Evolutionary conservation across 2,888 invertebrate genomes (phyloP), one percentile per base, ranked within the genome.

Genomic region (Conops quadrifasciatus): DNA sequence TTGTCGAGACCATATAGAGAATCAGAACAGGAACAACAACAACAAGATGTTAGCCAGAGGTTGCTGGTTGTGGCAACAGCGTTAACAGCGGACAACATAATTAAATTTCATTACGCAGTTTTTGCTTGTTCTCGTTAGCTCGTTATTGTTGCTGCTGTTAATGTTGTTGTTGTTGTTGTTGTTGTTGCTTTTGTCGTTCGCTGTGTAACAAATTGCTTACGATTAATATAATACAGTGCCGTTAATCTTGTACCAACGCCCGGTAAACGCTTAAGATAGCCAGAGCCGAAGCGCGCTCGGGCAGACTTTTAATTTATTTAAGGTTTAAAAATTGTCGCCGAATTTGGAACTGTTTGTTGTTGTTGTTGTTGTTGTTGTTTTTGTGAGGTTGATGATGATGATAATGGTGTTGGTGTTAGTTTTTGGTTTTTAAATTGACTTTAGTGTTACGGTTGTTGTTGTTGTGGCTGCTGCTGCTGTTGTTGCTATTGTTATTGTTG

Each of bases 31-130:
- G n/a, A 24, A 56, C 53, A 56, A 56, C 58, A 58, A 28, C 26
- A 58, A 58, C 28, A 26, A 58, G 5, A 58, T 26, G 28, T 5
- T 5, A 28, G 26, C 1, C 3, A 58, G 16, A 15, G 26, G 28
- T 58, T 26, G 24, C 28, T 4, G 26, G 15, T 58, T 49, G 24
- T 28, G 28, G 58, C 16, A 26, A 58, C 26, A 58, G 24, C 26
- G 24, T 28, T 26, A 11, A 26, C 49, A 21, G 56, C 56, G 67
- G 11, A 58, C 58, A 58, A 75, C 75, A 77, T 80, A 81, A 80
- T 80, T 79, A 81, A 81, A 80, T 81, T 81, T 81, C 80, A 80
- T 81, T 80, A 80, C 81, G 80, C 79, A 81, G 80, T 81, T 77
- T n/a, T 36, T 66, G 49, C 26, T 64, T 66, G 36, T 21, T 53